Percentiles rank a stretch among this genome's conserved stretches.
phyloP scores from a whole-genome alignment of 2,797 vertebrate species.

The Micrastur ruficollis region DNA sequence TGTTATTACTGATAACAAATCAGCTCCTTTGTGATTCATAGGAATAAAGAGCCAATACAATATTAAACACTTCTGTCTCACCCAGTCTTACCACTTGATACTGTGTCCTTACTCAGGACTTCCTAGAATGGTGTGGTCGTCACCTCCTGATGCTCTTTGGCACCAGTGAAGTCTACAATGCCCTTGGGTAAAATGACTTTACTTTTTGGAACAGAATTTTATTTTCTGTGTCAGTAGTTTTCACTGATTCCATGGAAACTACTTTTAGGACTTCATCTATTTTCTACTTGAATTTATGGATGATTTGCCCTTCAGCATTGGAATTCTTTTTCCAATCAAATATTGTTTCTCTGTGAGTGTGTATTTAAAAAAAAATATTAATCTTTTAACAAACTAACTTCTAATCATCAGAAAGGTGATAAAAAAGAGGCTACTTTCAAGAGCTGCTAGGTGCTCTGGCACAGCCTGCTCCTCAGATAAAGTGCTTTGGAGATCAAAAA shows the following conservation, averaged over 20 bases:
- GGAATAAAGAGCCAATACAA: not conserved
- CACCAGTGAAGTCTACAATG: not conserved
- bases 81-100: not conserved
- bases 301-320: not conserved
- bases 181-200: not conserved
- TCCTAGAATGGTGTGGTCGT: not conserved
- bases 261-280: not conserved
- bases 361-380: not conserved
- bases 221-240: not conserved
- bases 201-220: not conserved
- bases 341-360: not conserved
- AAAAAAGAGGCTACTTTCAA: not conserved
- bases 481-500: not conserved
- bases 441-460: not conserved
- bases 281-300: not conserved
- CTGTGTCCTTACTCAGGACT: not conserved
- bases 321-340: not conserved
- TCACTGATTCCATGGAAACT: conserved; percentile 27
- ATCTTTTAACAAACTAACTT: not conserved
- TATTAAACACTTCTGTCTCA: not conserved
- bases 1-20: conserved; percentile 37
- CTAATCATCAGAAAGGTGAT: not conserved
- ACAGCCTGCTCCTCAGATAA: not conserved
- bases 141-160: not conserved
- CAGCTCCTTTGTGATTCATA: conserved; percentile 1